Percentiles rank a stretch among this genome's conserved stretches.
These are phyloP conservation scores for Bos javanicus DNA, from an alignment of 2,113 vertebrate species.

Conservation along the genomic window DNA sequence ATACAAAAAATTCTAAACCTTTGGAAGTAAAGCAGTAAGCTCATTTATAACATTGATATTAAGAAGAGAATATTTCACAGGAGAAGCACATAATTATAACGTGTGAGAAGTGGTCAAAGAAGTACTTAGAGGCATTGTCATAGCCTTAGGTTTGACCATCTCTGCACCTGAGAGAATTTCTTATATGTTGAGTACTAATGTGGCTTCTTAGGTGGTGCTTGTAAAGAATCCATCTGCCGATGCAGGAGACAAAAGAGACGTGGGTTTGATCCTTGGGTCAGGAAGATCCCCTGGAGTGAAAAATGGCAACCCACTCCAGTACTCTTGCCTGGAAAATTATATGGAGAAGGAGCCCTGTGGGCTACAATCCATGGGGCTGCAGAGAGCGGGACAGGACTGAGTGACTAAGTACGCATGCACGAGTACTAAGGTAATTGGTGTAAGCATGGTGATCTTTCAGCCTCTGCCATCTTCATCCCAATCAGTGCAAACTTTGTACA, in stretches of 20 bases:
- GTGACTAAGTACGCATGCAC: rapidly evolving
- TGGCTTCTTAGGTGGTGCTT: neutral
- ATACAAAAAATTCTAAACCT: neutral
- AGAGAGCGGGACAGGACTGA: neutral
- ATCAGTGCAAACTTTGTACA: neutral
- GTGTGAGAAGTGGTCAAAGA: neutral
- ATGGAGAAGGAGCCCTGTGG: neutral
- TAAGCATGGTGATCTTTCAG: neutral
- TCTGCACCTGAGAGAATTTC: neutral
- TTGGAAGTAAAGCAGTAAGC: neutral
- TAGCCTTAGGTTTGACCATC: neutral
- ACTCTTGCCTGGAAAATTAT: neutral
- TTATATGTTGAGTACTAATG: neutral
- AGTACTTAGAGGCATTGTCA: neutral
- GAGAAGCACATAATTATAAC: neutral
- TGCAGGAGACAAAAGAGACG: neutral
- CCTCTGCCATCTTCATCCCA: neutral
- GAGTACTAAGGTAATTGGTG: neutral
- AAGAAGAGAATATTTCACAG: neutral
- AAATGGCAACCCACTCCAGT: neutral
- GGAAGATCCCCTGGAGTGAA: neutral
- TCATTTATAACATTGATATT: neutral
- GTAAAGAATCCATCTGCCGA: rapidly evolving
- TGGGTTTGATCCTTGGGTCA: neutral
- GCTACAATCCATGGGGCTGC: neutral